Conservation (phyloP, 2,797 vertebrate species). For the Poeciliopsis presidionis region DNA sequence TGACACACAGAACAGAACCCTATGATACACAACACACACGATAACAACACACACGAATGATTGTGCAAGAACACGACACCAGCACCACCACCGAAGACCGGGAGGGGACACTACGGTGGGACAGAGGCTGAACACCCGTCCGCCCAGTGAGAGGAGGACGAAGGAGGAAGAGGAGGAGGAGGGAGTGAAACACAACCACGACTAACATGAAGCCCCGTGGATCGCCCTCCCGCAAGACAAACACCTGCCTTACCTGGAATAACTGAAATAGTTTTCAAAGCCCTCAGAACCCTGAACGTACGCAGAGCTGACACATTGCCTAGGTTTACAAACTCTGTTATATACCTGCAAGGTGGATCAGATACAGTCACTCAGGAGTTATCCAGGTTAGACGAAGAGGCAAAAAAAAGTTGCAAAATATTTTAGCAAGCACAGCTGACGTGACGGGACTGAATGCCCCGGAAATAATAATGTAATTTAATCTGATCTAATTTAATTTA, state of each 20-base stretch:
- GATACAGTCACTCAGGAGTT: constrained; percentile 89
- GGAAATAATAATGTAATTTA: background rate
- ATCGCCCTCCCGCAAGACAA: constrained; percentile 79
- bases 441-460: constrained; percentile 5
- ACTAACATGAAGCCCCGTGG: constrained; percentile 91
- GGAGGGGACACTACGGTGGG: constrained; percentile 87
- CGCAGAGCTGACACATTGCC: constrained; percentile 99
- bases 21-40: constrained; percentile 95
- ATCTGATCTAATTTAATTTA: background rate
- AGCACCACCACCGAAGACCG: constrained; percentile 78
- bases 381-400: constrained; percentile 53
- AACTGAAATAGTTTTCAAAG: constrained; percentile 99
- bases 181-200: constrained; percentile 81
- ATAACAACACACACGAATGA: constrained; percentile 84
- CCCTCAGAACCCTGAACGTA: constrained; percentile 97
- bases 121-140: constrained; percentile 79
- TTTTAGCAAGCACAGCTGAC: constrained; percentile 24
- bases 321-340: constrained; percentile 99
- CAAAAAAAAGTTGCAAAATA: constrained; percentile 44
- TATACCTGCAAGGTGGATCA: constrained; percentile 99
- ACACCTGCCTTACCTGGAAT: constrained; percentile 89
- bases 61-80: constrained; percentile 74
- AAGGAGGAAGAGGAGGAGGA: constrained; percentile 69
- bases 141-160: constrained; percentile 68
- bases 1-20: constrained; percentile 98